These are phyloP conservation scores for Lampris megalopsis DNA, from an alignment of 2,113 vertebrate genomes.

Conservation along the genomic window DNA sequence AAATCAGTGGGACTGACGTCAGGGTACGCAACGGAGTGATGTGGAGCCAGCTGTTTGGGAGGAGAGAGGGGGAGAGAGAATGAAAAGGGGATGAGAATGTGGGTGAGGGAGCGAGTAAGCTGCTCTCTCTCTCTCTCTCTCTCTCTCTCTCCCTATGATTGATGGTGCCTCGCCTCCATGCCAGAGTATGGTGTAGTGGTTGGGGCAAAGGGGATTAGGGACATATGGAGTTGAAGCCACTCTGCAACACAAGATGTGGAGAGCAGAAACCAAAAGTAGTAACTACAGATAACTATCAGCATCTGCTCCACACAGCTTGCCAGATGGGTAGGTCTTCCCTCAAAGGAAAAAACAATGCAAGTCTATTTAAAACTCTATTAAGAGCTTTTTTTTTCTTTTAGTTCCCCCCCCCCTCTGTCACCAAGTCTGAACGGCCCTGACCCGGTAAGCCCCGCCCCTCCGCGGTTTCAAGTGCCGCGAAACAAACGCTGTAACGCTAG, in stretches of 20 bases:
- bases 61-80: slow-evolving; percentile 3
- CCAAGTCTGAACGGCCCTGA: slow-evolving; percentile 21
- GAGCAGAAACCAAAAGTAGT: neutral
- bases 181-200: neutral
- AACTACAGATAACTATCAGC: neutral
- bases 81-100: neutral
- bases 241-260: neutral
- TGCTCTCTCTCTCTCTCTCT: neutral
- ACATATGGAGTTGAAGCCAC: neutral
- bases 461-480: slow-evolving; percentile 8
- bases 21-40: slow-evolving; percentile 8
- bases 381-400: neutral
- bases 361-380: slow-evolving; percentile 5
- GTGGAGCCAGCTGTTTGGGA: slow-evolving; percentile 26
- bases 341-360: neutral
- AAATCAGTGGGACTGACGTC: slow-evolving; percentile 33
- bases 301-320: neutral
- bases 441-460: slow-evolving; percentile 20
- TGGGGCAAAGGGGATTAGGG: neutral
- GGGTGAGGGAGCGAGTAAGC: neutral
- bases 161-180: neutral
- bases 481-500: neutral
- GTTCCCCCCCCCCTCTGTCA: neutral
- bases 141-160: neutral
- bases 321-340: neutral